These are phyloP conservation scores for Ictidomys tridecemlineatus DNA, from an alignment of 2,113 vertebrate species.

Conservation along the genomic window DNA sequence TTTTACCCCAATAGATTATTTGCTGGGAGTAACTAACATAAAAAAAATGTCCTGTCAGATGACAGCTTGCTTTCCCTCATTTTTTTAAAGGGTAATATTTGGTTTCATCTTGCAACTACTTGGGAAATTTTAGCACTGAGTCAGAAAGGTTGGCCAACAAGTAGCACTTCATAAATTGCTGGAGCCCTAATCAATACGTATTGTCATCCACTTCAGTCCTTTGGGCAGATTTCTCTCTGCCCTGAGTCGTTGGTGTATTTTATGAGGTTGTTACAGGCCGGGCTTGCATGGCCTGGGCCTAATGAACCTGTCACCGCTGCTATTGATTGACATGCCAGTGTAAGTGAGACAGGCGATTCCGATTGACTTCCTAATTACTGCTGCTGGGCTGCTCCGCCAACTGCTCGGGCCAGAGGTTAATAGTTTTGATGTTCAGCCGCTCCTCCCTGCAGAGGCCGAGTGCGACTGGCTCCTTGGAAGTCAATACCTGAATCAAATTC, in stretches of 20 bases:
- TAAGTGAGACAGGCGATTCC: conserved; percentile 96
- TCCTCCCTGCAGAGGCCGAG: conserved; percentile 87
- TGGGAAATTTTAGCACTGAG: conserved; percentile 88
- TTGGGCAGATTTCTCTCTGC: conserved; percentile 86
- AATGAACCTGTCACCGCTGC: conserved; percentile 94
- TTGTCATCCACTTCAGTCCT: conserved; percentile 89
- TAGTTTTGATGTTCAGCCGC: conserved; percentile 93
- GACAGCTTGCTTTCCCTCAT: conserved; percentile 53
- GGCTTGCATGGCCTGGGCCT: conserved; percentile 91
- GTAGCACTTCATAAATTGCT: conserved; percentile 91
- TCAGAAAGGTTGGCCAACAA: conserved; percentile 87
- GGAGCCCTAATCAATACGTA: conserved; percentile 92
- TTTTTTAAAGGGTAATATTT: conserved; percentile 85
- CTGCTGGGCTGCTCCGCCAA: conserved; percentile 95
- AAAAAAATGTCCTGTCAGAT: conserved; percentile 84
- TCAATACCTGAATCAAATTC: conserved; percentile 92
- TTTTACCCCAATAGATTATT: conserved; percentile 86
- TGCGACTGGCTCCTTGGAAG: conserved; percentile 87
- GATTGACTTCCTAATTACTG: conserved; percentile 99
- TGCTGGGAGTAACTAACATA: conserved; percentile 82
- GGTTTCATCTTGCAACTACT: conserved; percentile 88
- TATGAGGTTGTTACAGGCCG: conserved; percentile 92
- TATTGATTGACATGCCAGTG: conserved; percentile 93
- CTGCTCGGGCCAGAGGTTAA: conserved; percentile 96
- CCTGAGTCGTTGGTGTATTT: conserved; percentile 90